These are phyloP conservation scores for Taenioides sp. DNA, from an alignment of 2,797 vertebrate species.

Conservation along the genomic window DNA sequence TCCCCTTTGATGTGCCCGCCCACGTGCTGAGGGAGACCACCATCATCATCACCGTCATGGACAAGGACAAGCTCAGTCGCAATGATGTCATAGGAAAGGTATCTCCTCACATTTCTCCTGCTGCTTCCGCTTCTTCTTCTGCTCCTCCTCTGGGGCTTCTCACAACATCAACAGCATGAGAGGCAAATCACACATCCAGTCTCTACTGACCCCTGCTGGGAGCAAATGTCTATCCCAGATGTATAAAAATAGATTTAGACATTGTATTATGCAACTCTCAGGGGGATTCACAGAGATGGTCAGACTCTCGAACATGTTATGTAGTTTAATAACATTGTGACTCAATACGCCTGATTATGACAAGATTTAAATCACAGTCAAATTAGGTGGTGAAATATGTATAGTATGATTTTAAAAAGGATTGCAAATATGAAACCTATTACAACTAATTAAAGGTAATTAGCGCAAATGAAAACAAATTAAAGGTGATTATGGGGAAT, in stretches of 20 bases:
- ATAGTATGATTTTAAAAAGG: not conserved
- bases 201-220: conserved; percentile 75
- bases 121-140: conserved; percentile 25
- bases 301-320: not conserved
- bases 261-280: not conserved
- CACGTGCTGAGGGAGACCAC: conserved; percentile 97
- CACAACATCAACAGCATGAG: conserved; percentile 34
- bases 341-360: not conserved
- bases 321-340: not conserved
- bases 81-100: conserved; percentile 99
- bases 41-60: conserved; percentile 99
- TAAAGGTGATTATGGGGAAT: conserved; percentile 3
- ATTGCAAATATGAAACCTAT: not conserved
- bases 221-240: not conserved
- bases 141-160: conserved; percentile 41
- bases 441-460: conserved; percentile 1
- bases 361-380: not conserved
- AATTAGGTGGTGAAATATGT: not conserved
- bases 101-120: conserved; percentile 48
- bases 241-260: conserved; percentile 3
- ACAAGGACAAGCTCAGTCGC: conserved; percentile 97
- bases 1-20: conserved; percentile 95
- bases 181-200: conserved; percentile 33
- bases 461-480: conserved; percentile 5
- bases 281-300: not conserved